Percentiles rank a stretch among this genome's conserved stretches.
Evolutionary conservation across 2,797 vertebrate genomes (phyloP).

Genomic region (Sebastes goodei): DNA sequence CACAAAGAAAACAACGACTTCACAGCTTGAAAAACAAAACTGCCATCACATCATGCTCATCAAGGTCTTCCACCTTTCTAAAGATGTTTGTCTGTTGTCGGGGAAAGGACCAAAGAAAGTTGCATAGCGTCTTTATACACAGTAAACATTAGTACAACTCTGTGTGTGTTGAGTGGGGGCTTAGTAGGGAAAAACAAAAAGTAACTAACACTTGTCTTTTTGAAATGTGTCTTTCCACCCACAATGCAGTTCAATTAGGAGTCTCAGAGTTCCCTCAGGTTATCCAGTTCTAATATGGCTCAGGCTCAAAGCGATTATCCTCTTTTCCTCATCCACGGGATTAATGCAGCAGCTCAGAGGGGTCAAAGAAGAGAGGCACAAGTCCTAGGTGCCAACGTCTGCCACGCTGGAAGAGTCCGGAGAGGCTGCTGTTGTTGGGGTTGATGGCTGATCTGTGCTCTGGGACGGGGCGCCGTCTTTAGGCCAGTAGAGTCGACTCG

Average conservation of each 20-base stretch:
- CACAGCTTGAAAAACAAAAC: constrained; percentile 53
- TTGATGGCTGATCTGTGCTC: constrained; percentile 25
- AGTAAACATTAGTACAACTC: constrained; percentile 50
- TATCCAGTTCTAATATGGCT: constrained; percentile 68
- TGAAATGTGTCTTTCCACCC: constrained; percentile 69
- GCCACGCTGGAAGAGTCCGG: constrained; percentile 67
- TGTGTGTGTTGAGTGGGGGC: neutral
- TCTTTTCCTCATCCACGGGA: constrained; percentile 35
- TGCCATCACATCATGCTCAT: constrained; percentile 10
- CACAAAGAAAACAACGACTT: constrained; percentile 34
- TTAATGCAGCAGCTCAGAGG: constrained; percentile 66
- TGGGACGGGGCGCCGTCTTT: constrained; percentile 67
- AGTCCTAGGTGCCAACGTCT: constrained; percentile 63
- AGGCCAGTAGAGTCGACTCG: constrained; percentile 85
- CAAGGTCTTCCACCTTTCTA: neutral
- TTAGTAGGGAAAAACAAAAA: neutral
- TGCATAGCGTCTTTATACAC: constrained; percentile 13
- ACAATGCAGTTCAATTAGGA: constrained; percentile 21
- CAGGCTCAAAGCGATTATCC: constrained; percentile 15
- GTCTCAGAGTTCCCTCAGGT: constrained; percentile 47
- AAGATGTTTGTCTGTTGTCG: constrained; percentile 2
- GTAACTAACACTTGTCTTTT: constrained; percentile 43
- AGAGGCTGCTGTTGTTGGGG: constrained; percentile 71
- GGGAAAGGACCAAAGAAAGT: neutral
- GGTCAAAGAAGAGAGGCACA: neutral